Base-by-base conservation (phyloP, 2,888 invertebrate genomes). In the Coenonympha glycerion region DNA sequence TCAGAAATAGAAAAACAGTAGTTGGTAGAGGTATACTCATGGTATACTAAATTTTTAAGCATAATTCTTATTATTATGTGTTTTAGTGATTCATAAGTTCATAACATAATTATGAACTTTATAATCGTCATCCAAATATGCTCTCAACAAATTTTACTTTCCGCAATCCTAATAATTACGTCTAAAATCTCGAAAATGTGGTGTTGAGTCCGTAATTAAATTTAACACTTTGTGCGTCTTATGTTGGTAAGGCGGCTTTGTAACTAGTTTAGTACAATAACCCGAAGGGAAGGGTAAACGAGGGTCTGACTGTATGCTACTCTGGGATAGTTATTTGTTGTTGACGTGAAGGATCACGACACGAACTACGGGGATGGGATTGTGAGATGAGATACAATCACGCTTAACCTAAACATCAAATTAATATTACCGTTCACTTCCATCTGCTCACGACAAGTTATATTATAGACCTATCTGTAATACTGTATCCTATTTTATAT, bases 251-350 rank as follows among this genome's bases (percentile, higher is more conserved):
- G 24, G 26, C 34, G 34, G 34, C 36, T 24, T 26, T 34, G 34
- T 45, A 45, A 34, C 18, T 45, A 45, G 26, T 26, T 44, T 21
- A 44, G 21, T 31, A 45, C 31, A 34, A 45, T 45, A 34, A 45
- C 34, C n/a, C n/a, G n/a, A 24, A 18, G 24, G 44, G 45, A 45
- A 24, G 45, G 45, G 45, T 45, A 34, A 45, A 45, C 16, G 24
- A 34, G 34, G 45, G 22, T 24, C 24, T 34, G 34, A 34, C 45
- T 34, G 26, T 44, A 36, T 45, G 34, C 24, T 26, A 36, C 45
- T 45, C 11, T 24, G 34, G 24, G 34, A 24, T 33, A 39, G 37
- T 22, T 39, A 39, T 22, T 33, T 44, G 33, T 44, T 31, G 3
- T n/a, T n/a, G 13, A 22, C 15, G 44, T 44, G 24, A 24, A 9